Evolutionary conservation across 2,113 vertebrate genomes (phyloP), one percentile per base, ranked within the genome.

Genomic region (Uropsilus gracilis): DNA sequence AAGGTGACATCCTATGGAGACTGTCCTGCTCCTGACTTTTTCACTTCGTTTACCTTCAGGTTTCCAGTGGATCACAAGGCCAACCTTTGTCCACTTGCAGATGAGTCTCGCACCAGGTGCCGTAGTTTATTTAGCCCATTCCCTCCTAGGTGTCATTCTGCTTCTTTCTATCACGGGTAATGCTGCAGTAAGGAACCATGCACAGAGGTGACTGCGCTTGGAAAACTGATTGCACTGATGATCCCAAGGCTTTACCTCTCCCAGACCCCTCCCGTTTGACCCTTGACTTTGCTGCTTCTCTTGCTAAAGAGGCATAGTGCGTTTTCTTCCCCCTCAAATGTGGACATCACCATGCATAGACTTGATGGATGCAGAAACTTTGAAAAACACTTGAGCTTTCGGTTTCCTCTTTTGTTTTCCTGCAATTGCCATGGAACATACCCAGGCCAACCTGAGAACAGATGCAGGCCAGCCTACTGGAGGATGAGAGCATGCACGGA

Each of bases 401-500:
- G 55, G 46, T 91, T 94, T 94, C 75, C 69, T 84, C 66, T 95
- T 94, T 85, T 48, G 59, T 94, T 89, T 90, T 75, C 50, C 46
- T 34, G 46, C 48, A 93, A 57, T 75, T 94, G 75, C 24, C 64
- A 71, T 64, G 46, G 69, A 95, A 53, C 59, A 61, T 42, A 48
- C 39, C 63, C 30, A 7, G 75, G 39, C 71, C 55, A 66, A 80
- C 69, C 77, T 71, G 8, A 78, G 81, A 95, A 78, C 50, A 91
- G 72, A 76, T 22, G 73, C 28, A 30, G 34, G 66, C 59, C 86
- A 87, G 59, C 53, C 76, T 61, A 75, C 80, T 55, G 42, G 32
- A 61, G 68, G 30, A 57, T 46, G 46, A 66, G 20, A 93, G 30
- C 24, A 32, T 6, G 16, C 57, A 22, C 16, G 24, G 28, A 44